These are phyloP conservation scores for Cantharis lateralis DNA, from an alignment of 2,888 invertebrate species.

Conservation along the genomic window DNA sequence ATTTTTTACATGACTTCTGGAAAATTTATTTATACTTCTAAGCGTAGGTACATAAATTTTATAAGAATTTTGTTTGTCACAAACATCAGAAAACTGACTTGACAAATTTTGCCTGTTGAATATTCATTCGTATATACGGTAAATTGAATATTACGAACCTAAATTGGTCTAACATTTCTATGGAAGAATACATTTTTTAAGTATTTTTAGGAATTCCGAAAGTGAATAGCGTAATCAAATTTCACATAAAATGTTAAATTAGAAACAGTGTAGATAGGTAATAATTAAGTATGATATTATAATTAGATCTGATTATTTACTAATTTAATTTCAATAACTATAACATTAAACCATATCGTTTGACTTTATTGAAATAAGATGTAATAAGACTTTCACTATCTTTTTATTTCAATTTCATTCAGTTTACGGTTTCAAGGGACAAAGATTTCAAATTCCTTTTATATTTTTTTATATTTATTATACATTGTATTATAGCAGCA, in stretches of 20 bases:
- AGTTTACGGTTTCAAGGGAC: too few relatives aligned
- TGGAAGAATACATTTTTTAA: not conserved
- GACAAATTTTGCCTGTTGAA: not conserved
- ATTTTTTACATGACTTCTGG: not conserved
- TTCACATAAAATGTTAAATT: not conserved
- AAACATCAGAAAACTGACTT: not conserved
- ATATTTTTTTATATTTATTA: too few relatives aligned
- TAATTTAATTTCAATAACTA: too few relatives aligned
- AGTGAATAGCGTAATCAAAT: not conserved
- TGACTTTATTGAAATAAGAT: too few relatives aligned
- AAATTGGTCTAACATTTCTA: not conserved
- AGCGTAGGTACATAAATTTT: not conserved
- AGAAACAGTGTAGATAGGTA: not conserved
- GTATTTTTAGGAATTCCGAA: not conserved
- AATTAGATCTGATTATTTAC: too few relatives aligned
- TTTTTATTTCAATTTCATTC: too few relatives aligned
- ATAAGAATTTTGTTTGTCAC: not conserved
- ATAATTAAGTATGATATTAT: too few relatives aligned
- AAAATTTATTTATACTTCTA: not conserved
- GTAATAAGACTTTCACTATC: too few relatives aligned
- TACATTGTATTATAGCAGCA: too few relatives aligned
- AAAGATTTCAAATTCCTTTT: too few relatives aligned
- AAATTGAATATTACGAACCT: not conserved
- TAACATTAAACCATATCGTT: too few relatives aligned
- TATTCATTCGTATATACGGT: not conserved